A percentile compares a stretch with the other conserved stretches of the same genome.
phyloP scores from a whole-genome alignment of 2,888 invertebrate species.

The Andrena dorsata region DNA sequence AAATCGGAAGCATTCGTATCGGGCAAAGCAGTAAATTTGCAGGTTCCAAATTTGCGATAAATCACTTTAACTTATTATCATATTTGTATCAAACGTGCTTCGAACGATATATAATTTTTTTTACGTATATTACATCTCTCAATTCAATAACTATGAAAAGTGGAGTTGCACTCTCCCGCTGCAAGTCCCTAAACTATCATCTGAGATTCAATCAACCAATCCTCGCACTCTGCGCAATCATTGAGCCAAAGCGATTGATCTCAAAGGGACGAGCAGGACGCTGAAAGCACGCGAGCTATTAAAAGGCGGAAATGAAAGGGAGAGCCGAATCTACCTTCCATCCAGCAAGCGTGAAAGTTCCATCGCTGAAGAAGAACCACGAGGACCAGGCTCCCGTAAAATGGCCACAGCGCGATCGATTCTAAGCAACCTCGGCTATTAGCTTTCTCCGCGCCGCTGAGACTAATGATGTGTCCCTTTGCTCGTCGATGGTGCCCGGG shows the following conservation, averaged over 20 bases:
- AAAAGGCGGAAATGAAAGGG: slow-evolving; percentile 24
- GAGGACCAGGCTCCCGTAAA: not conserved
- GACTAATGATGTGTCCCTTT: slow-evolving; percentile 38
- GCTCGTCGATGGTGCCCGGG: slow-evolving; percentile 1
- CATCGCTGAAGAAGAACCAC: slow-evolving; percentile 33
- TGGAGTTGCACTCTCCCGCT: no score
- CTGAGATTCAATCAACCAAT: no score
- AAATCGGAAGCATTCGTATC: no score
- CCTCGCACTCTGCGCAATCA: not conserved
- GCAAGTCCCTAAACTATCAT: no score
- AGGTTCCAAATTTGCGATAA: no score
- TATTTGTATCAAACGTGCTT: no score
- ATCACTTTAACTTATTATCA: no score
- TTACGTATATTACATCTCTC: no score
- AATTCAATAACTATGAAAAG: no score
- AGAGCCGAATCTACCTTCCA: slow-evolving; percentile 12
- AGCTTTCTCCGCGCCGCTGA: slow-evolving; percentile 27
- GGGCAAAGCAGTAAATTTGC: no score
- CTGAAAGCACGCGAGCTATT: slow-evolving; percentile 2
- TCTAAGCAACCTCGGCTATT: slow-evolving; percentile 19
- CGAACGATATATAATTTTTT: no score
- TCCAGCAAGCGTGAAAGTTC: slow-evolving; percentile 43
- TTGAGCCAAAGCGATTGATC: not conserved
- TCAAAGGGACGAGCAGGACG: not conserved
- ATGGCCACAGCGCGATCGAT: slow-evolving; percentile 15